Evolutionary conservation across 2,113 vertebrate genomes (phyloP).

Genomic region (Prietella phreatophila): DNA sequence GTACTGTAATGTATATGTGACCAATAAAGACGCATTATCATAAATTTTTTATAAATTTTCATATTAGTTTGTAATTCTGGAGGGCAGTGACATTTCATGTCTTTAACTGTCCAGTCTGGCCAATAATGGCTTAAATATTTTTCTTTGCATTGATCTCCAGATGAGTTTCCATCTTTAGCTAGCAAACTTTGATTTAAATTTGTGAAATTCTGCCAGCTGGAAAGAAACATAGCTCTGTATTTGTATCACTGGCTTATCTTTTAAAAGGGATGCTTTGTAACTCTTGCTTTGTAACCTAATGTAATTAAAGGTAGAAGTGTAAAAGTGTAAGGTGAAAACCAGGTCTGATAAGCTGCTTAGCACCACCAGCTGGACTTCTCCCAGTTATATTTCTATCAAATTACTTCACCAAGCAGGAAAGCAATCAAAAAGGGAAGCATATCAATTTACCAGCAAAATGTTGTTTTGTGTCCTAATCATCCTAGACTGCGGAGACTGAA

Average conservation of each 20-base stretch:
- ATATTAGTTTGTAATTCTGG: too few species aligned
- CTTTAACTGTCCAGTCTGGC: too few species aligned
- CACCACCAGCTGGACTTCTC: background rate
- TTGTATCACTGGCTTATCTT: background rate
- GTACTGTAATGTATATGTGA: too few species aligned
- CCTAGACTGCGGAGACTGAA: background rate
- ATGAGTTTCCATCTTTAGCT: background rate
- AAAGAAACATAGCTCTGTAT: background rate
- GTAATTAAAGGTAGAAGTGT: background rate
- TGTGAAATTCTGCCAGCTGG: background rate
- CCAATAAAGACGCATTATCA: too few species aligned
- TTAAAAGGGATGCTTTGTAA: background rate
- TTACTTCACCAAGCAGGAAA: background rate
- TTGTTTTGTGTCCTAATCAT: background rate
- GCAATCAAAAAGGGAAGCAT: background rate
- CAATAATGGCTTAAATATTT: too few species aligned
- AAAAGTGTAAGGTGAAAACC: slow-evolving; percentile 1
- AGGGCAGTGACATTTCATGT: too few species aligned
- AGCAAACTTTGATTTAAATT: too few species aligned
- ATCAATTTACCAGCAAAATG: background rate
- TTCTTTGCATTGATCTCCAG: background rate
- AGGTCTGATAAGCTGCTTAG: slow-evolving; percentile 18
- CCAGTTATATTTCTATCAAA: background rate
- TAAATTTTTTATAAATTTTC: too few species aligned
- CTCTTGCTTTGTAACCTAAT: background rate